These are phyloP conservation scores for Criorhina ranunculi DNA, from an alignment of 2,888 invertebrate genomes.

Conservation along the genomic window DNA sequence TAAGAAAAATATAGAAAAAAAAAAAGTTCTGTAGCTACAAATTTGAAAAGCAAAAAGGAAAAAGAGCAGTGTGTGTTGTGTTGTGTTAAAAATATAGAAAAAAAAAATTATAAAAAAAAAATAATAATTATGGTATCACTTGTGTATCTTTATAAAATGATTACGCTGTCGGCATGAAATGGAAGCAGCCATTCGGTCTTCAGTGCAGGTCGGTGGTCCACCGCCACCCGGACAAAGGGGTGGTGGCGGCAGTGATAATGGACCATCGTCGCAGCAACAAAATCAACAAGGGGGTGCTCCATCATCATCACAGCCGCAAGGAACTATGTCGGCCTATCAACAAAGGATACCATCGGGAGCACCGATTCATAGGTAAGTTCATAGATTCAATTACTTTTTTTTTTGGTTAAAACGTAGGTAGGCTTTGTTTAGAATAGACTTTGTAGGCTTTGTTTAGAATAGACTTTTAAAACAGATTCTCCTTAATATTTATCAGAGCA, in stretches of 20 bases:
- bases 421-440: too few relatives aligned
- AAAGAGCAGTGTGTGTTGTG: slow-evolving; percentile 73
- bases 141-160: slow-evolving; percentile 79
- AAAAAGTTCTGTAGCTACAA: slow-evolving; percentile 77
- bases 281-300: slow-evolving; percentile 79
- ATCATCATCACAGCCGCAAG: slow-evolving; percentile 78
- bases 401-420: too few relatives aligned
- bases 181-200: slow-evolving; percentile 85
- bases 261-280: slow-evolving; percentile 81
- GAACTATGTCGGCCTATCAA: slow-evolving; percentile 84
- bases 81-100: slow-evolving; percentile 73
- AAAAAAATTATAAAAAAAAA: slow-evolving; percentile 57
- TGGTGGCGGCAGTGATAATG: slow-evolving; percentile 79
- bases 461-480: too few relatives aligned
- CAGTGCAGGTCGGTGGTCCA: slow-evolving; percentile 85
- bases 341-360: slow-evolving; percentile 84
- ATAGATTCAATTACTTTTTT: neutral
- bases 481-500: too few relatives aligned
- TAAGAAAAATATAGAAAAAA: slow-evolving; percentile 16
- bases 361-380: slow-evolving; percentile 84
- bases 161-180: slow-evolving; percentile 85
- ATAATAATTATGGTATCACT: slow-evolving; percentile 63
- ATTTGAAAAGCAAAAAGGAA: slow-evolving; percentile 19
- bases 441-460: too few relatives aligned
- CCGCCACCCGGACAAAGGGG: slow-evolving; percentile 83